Evolutionary conservation across 2,797 vertebrate species (phyloP).

Genomic region (Platyrinchus mystaceus): DNA sequence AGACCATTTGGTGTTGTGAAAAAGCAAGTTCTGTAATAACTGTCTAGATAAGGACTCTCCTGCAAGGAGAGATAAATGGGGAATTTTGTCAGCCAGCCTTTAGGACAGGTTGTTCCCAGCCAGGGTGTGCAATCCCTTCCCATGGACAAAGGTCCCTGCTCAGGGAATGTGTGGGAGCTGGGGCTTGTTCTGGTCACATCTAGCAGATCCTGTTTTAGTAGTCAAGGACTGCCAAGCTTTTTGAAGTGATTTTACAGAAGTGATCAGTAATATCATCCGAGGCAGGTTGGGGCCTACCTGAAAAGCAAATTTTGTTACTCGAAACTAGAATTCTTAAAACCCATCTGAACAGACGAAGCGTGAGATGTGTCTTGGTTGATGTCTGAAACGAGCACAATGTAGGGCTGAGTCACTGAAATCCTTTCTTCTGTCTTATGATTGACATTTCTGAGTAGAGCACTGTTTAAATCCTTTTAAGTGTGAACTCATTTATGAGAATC

Average conservation of each 20-base stretch:
- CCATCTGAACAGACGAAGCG: neutral
- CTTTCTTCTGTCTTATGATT: neutral
- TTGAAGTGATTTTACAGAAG: neutral
- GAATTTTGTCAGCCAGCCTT: neutral
- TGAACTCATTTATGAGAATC: neutral
- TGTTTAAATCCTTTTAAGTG: neutral
- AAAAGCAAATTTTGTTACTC: neutral
- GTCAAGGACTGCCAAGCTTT: neutral
- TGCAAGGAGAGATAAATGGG: neutral
- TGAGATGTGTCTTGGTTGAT: neutral
- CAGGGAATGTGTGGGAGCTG: neutral
- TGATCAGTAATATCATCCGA: neutral
- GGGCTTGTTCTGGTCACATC: neutral
- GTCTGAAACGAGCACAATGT: neutral
- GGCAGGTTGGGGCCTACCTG: neutral
- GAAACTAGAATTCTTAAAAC: neutral
- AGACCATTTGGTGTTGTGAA: neutral
- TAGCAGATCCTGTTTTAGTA: neutral
- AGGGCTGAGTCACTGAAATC: neutral
- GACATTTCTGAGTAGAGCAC: neutral
- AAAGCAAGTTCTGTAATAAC: neutral
- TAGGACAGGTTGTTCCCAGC: neutral
- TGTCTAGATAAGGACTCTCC: neutral
- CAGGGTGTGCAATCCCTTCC: neutral
- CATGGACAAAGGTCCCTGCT: neutral